phyloP scores from a whole-genome alignment of 2,888 invertebrate species.

The Drosophila neutralis region DNA sequence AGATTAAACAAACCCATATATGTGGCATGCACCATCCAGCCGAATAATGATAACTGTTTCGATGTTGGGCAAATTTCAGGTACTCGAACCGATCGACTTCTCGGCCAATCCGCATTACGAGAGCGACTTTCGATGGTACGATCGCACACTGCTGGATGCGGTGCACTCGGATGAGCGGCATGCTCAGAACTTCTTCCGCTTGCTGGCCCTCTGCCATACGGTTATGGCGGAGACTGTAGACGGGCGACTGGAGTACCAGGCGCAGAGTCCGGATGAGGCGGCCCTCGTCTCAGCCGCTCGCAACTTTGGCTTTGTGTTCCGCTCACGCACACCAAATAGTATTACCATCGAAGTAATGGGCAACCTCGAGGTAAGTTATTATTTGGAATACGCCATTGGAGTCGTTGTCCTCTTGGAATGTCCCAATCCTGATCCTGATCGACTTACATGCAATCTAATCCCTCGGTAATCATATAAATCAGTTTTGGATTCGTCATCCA shows the following conservation, averaged over 20 bases:
- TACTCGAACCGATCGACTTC: constrained; percentile 93
- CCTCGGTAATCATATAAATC: no score
- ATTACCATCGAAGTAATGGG: constrained; percentile 96
- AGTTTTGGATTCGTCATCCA: not conserved
- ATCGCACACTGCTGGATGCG: constrained; percentile 92
- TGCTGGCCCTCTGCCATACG: constrained; percentile 98
- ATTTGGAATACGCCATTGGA: not conserved
- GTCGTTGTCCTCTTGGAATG: not conserved
- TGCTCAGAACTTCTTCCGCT: constrained; percentile 94
- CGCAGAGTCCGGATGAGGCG: constrained; percentile 99
- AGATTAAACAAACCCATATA: not conserved
- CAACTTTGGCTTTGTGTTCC: constrained; percentile 99
- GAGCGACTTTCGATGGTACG: constrained; percentile 97
- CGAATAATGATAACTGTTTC: not conserved
- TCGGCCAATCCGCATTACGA: constrained; percentile 97
- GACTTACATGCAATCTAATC: no score
- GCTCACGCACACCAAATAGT: constrained; percentile 95
- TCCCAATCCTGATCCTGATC: not conserved
- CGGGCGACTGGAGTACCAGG: constrained; percentile 89
- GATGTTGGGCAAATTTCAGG: constrained; percentile 85
- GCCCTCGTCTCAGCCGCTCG: constrained; percentile 98
- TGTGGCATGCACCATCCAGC: not conserved
- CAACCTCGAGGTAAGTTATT: constrained; percentile 87
- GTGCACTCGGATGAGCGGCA: constrained; percentile 90
- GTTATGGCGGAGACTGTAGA: constrained; percentile 98